Evolutionary conservation across 2,113 vertebrate species (phyloP), one percentile per base, ranked within the genome.

Genomic region (Oncorhynchus kisutch): DNA sequence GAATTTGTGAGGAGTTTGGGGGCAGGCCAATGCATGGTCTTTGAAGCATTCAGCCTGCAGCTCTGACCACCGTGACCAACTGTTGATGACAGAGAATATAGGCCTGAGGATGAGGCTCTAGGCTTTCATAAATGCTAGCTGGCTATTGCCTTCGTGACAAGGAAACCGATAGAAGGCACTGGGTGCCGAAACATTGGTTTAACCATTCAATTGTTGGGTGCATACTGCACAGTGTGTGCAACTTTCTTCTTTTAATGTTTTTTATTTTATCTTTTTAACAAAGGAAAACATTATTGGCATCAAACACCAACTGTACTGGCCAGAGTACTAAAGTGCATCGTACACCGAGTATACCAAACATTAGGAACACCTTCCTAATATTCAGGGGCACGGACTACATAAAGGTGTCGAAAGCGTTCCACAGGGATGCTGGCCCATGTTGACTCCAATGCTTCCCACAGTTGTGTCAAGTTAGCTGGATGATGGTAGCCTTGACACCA

Each of bases 1-100:
- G 85, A 85, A 85, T 85, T 82, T 75, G 71, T 69, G 64, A 59
- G 70, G 59, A 73, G 79, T 72, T 64, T n/a, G 18, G 54, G 18
- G 54, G 54, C 54, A 65, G 72, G 71, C 27, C 27, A 48, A 29
- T 6, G 4, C 31, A 51, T 45, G 24, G 49, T 2, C 68, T 39
- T 74, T 74, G 60, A 73, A 75, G 81, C 75, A 22, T 66, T 74
- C 69, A 60, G 9, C 39, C 39, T 45, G 8, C 39, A 45, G 39
- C 39, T 57, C 13, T 20, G 18, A 71, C 66, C 7, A 76, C 39
- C 74, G n/a, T 81, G 83, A 85, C 25, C 8, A 57, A 76, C 27
- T 72, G 62, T 5, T 11, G 60, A 27, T 74, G 71, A 59, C 71
- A 1, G 22, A 75, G 64, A 49, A 16, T 2, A 34, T 12, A 9